Evolutionary conservation across 1,140 invertebrate genomes (phyloP), one percentile per base, ranked within the genome.

Genomic region (Araneus ventricosus): DNA sequence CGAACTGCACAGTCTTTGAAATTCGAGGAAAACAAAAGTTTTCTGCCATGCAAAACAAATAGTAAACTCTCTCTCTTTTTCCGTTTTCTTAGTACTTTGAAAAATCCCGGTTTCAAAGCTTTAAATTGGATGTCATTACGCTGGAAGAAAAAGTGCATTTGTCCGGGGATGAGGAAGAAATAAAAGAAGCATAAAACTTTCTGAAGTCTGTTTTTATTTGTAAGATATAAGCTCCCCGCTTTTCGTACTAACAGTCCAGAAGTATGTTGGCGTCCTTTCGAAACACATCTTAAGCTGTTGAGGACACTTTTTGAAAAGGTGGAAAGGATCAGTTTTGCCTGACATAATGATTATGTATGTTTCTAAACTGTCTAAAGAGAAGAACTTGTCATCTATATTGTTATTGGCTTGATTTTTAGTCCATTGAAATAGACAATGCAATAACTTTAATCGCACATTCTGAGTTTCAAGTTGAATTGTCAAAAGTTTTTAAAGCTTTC

Each of bases 91-190:
- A 5, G 14, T 34, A 34, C 30, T 75, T 75, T 75, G 67, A 75
- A 30, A 75, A 75, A 75, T 75, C 30, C 67, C 20, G 5, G 10
- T 75, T 75, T 75, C 67, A 75, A 75, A 75, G 67, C 67, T 75
- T 75, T 75, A 75, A 75, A 75, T 75, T 75, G 67, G 67, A 75
- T 75, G 67, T 75, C 67, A 75, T 75, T 75, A 75, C 67, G 30
- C 3, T 34, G 27, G 30, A 30, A 34, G 67, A 75, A 75, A 75
- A 75, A 75, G 30, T 34, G 67, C 27, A 34, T 8, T 75, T 75
- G 30, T 30, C 67, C 10, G 14, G 34, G 34, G 30, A 14, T 34
- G 30, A 0, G 30, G 10, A 37, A 22, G 17, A 20, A 20, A 34
- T 75, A 75, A 75, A 75, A 75, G 67, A 34, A 10, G 30, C 27